phyloP scores from a whole-genome alignment of 2,888 invertebrate species.

The Acronicta leporina region DNA sequence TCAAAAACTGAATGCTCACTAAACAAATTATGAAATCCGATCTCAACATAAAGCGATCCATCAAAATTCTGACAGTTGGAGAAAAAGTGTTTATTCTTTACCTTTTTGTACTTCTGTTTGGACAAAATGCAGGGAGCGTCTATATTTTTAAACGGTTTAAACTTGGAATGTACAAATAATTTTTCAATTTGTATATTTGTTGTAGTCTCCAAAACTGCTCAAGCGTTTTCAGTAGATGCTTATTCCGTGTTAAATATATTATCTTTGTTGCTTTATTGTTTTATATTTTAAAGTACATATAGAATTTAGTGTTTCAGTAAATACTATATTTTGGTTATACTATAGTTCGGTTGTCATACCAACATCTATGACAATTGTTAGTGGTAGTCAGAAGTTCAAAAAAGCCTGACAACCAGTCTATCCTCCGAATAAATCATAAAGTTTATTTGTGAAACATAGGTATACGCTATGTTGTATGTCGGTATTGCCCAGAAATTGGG shows the following conservation, averaged over 20 bases:
- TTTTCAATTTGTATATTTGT: conserved; percentile 51
- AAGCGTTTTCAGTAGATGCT: conserved; percentile 35
- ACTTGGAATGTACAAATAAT: conserved; percentile 44
- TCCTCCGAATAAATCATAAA: no score
- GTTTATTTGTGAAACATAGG: no score
- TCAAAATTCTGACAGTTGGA: conserved; percentile 81
- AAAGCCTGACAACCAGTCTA: no score
- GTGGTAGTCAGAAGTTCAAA: no score
- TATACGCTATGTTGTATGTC: no score
- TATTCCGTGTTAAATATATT: conserved; percentile 28
- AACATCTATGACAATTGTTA: no score
- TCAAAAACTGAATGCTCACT: conserved; percentile 72
- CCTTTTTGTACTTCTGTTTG: conserved; percentile 61
- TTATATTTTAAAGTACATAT: no score
- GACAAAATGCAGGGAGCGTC: conserved; percentile 45
- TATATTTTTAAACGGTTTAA: conserved; percentile 51
- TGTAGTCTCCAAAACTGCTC: conserved; percentile 52
- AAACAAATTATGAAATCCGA: conserved; percentile 86
- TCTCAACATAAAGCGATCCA: conserved; percentile 77
- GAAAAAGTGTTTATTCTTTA: conserved; percentile 64
- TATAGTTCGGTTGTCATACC: no score
- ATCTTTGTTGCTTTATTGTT: conserved; percentile 38
- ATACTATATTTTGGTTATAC: no score
- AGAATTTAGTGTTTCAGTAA: not conserved
- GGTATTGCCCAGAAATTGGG: no score